Percentiles rank a stretch among this genome's conserved stretches.
Evolutionary conservation across 2,888 invertebrate genomes (phyloP).

Genomic region (Melanostoma mellinum): DNA sequence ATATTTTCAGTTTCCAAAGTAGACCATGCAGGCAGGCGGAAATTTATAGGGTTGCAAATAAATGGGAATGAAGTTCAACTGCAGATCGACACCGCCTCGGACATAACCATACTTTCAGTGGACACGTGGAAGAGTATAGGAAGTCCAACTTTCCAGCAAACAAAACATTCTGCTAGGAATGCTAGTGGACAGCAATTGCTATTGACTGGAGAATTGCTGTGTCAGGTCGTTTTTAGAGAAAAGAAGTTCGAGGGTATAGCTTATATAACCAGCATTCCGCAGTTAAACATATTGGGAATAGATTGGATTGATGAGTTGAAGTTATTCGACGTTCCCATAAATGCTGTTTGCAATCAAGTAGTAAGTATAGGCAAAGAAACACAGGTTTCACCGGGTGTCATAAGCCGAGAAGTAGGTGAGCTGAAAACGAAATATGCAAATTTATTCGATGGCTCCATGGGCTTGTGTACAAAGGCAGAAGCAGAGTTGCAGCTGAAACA

Average conservation of each 20-base stretch:
- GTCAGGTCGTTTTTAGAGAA: slow-evolving; percentile 29
- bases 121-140: not conserved
- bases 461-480: slow-evolving; percentile 67
- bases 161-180: slow-evolving; percentile 41
- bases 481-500: slow-evolving; percentile 64
- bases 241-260: slow-evolving; percentile 10
- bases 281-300: slow-evolving; percentile 51
- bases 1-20: slow-evolving; percentile 45
- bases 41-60: slow-evolving; percentile 40
- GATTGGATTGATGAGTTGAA: slow-evolving; percentile 61
- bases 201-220: slow-evolving; percentile 22
- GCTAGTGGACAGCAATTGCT: slow-evolving; percentile 46
- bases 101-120: slow-evolving; percentile 50
- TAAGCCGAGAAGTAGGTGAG: not conserved
- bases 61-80: slow-evolving; percentile 35
- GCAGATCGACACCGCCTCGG: slow-evolving; percentile 58
- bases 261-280: slow-evolving; percentile 16
- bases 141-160: slow-evolving; percentile 30
- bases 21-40: slow-evolving; percentile 16
- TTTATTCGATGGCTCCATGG: slow-evolving; percentile 50
- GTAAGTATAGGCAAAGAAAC: no score
- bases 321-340: slow-evolving; percentile 54
- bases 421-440: slow-evolving; percentile 31
- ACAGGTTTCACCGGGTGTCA: slow-evolving; percentile 15
- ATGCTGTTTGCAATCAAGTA: slow-evolving; percentile 22